Base-by-base conservation (phyloP, 2,888 invertebrate genomes). In the Ennomos quercinarius region DNA sequence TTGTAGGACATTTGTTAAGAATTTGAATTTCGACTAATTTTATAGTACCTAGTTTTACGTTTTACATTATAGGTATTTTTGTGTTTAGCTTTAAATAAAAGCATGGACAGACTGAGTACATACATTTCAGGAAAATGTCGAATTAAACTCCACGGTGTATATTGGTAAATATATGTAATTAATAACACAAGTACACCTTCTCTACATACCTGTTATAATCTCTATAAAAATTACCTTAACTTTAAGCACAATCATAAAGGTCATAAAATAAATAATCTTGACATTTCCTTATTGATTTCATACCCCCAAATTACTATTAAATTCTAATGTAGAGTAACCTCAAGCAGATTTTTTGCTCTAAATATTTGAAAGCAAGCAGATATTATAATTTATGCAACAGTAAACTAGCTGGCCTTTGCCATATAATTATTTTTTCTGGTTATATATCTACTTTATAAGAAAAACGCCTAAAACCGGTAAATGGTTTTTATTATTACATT, bases 281-380 rank as follows among this genome's bases (percentile, higher is more conserved):
- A 63, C 67, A 63, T 65, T 69, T 69, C 63, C 67, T 67, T 52
- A 64, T 67, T 47, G 49, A 45, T 49, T 44, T 48, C 38, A 44
- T 12, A 38, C 27, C 27, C 27, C 6, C 48, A 2, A 12, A 42
- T 42, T 61, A 56, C 27, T 27, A 56, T 58, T 51, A 55, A 48
- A 1, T 40, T 44, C 35, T 51, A 17, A 51, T 56, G 43, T 50
- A 27, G n/a, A 43, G 13, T 46, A 43, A 40, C 43, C 49, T 54
- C 54, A 54, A 39, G 38, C 48, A 48, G 40, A 55, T 17, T 57
- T 57, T 58, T 57, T 52, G 35, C 47, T 39, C 35, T 39, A 37
- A 36, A 47, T 50, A 44, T 34, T 41, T 48, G 45, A 41, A 47
- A 52, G 51, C n/a, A 35, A 55, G 37, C 53, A 53, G 12, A 34